Base-by-base conservation (phyloP, 1,140 invertebrate species). In the Anoplophora glabripennis region DNA sequence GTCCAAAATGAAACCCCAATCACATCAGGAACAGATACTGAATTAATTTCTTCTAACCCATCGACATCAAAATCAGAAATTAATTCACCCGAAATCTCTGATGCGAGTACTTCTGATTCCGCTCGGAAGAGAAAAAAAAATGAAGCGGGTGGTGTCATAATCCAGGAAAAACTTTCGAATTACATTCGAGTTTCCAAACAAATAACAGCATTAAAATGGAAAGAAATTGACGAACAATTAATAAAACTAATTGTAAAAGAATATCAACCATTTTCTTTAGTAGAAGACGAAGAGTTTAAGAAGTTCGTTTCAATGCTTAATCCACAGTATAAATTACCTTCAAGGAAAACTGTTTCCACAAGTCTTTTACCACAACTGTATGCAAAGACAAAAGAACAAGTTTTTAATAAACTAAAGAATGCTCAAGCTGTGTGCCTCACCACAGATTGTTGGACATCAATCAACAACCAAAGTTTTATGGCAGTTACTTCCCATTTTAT, bases 251-350 rank as follows among this genome's bases (percentile, higher is more conserved):
- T 72, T 17, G 65, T 34, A 14, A 35, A 55, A 9, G 68, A 71
- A 42, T 68, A 59, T 63, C 69, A 73, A 55, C 67, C 67, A 14
- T 71, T 72, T 56, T 57, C 61, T 7, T 52, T 72, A 17, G 66
- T 72, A 3, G 68, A 71, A 61, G 66, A 71, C 46, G 7, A 60
- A 17, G 67, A 64, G 5, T 73, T 73, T 59, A 54, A 46, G 45
- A 15, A 35, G 28, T 73, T 69, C 53, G 61, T 57, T 9, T 42
- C 42, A 21, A 45, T 54, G 18, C 40, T 74, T 41, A 71, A 71
- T 63, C 67, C 71, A 3, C 46, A 37, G 15, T 74, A 72, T 41
- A 37, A 59, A 4, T 52, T 74, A 18, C 72, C 66, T 14, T 48
- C 48, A 15, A 42, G 63, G 45, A 73, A 72, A 62, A 53, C 38